phyloP scores from a whole-genome alignment of 2,113 vertebrate species.

The Myotis davidii region DNA sequence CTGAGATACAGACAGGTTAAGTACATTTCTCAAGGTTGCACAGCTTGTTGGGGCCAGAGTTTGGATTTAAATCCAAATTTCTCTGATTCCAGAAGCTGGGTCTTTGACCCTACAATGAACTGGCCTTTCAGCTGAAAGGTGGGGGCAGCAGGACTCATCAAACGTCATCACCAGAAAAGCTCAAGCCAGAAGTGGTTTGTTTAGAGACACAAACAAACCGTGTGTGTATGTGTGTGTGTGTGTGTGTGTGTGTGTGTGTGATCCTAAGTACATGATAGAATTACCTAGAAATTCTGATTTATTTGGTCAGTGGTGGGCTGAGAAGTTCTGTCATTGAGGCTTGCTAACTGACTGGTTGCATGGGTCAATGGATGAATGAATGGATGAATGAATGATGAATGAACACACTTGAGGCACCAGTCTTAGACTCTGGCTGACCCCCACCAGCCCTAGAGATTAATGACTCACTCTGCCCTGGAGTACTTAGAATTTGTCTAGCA shows the following conservation, averaged over 20 bases:
- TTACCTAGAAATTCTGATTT: slow-evolving; percentile 9
- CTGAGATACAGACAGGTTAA: not conserved
- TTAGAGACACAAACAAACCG: not conserved
- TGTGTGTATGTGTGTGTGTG: not conserved
- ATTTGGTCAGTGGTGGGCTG: not conserved
- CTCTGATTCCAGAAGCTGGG: not conserved
- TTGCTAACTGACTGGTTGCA: not conserved
- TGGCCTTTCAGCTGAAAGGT: not conserved
- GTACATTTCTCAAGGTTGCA: not conserved
- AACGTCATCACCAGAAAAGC: not conserved
- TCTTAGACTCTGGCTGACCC: not conserved
- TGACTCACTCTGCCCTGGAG: not conserved
- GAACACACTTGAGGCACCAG: not conserved
- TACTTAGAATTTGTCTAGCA: not conserved
- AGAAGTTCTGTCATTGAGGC: not conserved
- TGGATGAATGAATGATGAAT: not conserved
- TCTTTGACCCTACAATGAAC: not conserved
- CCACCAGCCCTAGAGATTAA: not conserved
- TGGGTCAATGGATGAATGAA: not conserved
- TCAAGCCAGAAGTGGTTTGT: not conserved
- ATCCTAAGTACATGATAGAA: not conserved
- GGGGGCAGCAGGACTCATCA: not conserved
- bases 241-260: not conserved
- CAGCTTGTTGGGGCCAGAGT: not conserved
- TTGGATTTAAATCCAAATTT: not conserved